These are phyloP conservation scores for Lacerta bilineata DNA, from an alignment of 2,797 vertebrate genomes.

Conservation along the genomic window DNA sequence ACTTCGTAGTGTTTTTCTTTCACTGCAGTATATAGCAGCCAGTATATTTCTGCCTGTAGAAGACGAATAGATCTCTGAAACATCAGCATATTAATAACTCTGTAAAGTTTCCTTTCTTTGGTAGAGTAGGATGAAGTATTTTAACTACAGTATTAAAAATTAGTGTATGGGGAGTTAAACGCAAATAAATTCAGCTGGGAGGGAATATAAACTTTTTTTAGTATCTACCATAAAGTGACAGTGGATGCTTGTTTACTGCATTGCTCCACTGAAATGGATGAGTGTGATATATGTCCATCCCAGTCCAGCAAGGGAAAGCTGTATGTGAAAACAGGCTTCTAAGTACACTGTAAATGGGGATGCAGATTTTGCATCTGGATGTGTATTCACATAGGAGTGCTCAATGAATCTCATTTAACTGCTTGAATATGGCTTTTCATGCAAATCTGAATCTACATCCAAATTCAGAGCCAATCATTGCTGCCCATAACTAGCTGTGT, in stretches of 20 bases:
- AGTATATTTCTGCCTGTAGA: conserved; percentile 2
- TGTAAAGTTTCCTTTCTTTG: conserved; percentile 3
- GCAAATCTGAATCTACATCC: not conserved
- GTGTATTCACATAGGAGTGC: not conserved
- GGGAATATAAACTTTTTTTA: not conserved
- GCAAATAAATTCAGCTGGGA: not conserved
- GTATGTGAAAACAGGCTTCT: not conserved
- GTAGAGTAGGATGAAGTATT: not conserved
- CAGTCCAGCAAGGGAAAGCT: not conserved
- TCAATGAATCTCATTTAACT: not conserved
- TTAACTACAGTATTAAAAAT: not conserved
- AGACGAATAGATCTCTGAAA: conserved; percentile 34
- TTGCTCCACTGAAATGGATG: not conserved
- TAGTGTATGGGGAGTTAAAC: not conserved
- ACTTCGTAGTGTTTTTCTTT: conserved; percentile 1
- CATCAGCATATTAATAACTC: conserved; percentile 33
- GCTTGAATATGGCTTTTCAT: not conserved
- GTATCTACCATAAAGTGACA: not conserved
- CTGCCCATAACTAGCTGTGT: not conserved
- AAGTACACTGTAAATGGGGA: not conserved
- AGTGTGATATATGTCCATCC: not conserved
- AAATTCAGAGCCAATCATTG: not conserved
- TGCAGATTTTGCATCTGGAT: not conserved
- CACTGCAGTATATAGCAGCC: not conserved
- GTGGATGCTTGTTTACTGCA: not conserved